Evolutionary conservation across 2,113 vertebrate species (phyloP).

Genomic region (Ondatra zibethicus): DNA sequence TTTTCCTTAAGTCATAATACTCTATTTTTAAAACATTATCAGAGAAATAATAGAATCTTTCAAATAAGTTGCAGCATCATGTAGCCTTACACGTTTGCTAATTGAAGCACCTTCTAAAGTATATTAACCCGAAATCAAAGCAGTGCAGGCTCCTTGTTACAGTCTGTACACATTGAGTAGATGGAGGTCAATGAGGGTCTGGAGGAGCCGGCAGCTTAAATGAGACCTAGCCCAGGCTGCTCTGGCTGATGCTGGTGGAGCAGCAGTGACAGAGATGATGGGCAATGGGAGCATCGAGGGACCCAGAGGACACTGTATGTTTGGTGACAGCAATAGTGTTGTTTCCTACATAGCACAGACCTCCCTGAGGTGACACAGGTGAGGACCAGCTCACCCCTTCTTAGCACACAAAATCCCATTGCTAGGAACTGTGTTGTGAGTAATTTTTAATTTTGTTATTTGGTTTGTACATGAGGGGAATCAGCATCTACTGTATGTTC

Average conservation of each 20-base stretch:
- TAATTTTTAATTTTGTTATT: background rate
- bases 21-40: background rate
- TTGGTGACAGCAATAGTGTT: background rate
- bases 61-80: background rate
- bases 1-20: background rate
- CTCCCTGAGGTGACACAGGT: rapidly evolving
- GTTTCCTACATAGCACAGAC: too few species aligned
- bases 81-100: background rate
- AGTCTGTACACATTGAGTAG: background rate
- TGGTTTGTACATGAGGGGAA: background rate
- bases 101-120: background rate
- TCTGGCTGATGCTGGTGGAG: background rate
- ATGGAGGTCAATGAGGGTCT: background rate
- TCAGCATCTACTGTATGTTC: background rate
- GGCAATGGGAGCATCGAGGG: too few species aligned
- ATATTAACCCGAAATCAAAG: background rate
- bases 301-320: background rate
- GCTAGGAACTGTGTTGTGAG: too few species aligned
- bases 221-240: background rate
- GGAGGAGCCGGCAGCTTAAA: background rate
- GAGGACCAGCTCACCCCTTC: background rate
- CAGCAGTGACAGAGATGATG: background rate
- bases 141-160: background rate
- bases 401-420: too few species aligned
- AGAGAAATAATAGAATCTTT: background rate